Base-by-base conservation (phyloP, 2,888 invertebrate genomes). In the Microctonus hyperodae region DNA sequence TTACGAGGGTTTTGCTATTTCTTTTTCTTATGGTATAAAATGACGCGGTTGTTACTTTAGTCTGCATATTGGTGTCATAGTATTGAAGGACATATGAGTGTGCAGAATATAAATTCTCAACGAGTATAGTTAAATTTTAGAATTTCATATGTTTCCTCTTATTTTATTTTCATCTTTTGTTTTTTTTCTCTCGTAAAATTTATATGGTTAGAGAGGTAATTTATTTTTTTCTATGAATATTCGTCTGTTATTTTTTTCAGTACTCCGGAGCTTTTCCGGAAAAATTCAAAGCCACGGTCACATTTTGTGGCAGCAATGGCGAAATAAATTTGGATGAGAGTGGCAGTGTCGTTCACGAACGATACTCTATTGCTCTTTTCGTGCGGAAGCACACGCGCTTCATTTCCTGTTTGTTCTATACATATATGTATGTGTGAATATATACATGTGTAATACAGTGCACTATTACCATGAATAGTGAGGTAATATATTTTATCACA, bases 41-140 rank as follows among this genome's bases (percentile, higher is more conserved):
- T 55, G 44, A 48, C 67, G 65, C 20, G 61, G 57, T 62, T 70
- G 64, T 40, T 68, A 71, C 69, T 70, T 69, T 70, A 62, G 69
- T 67, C 70, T 71, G 65, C 51, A 56, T 58, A 68, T 63, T n/a
- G 67, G 65, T 58, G 44, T 35, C 25, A 35, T 7, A 2, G 4
- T 44, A 9, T 65, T 48, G 35, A 62, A 20, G 60, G 23, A 60
- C 25, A 31, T 62, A 22, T 20, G 22, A 37, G 55, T 58, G 55
- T 48, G 35, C 40, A 62, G 60, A 69, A 70, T 64, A 64, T 35
- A 37, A 51, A 66, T 65, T 63, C 40, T 1, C 25, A 60, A 59
- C 63, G 65, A 70, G 62, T 64, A 69, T 71, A 69, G 68, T 70
- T 64, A 68, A 64, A 59, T 28, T 33, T 20, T 25, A 25, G 23